Evolutionary conservation across 2,113 vertebrate species (phyloP), one percentile per base, ranked within the genome.

Genomic region (Upupa epops): DNA sequence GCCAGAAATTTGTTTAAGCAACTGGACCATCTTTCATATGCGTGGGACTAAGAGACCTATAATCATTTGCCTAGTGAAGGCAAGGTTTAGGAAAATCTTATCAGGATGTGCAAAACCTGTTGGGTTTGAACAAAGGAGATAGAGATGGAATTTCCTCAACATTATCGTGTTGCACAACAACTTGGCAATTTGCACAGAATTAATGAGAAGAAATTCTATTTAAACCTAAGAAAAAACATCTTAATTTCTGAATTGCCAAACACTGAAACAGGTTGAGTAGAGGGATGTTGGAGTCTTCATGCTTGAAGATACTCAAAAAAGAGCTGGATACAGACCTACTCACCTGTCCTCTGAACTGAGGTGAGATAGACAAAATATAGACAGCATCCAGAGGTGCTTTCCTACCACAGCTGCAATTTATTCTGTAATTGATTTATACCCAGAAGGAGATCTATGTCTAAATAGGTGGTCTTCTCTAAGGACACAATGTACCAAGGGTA

Each of bases 361-460:
- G 1, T 19, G 8, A 24, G 4, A 3, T 3, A 9, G 5, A 0
- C 7, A 63, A 12, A 75, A 42, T 20, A 42, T 13, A 37, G 25
- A 31, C 19, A 46, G 32, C 42, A 8, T 68, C 19, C 25, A 71
- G 54, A 79, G 5, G 2, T 48, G 25, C 19, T n/a, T 87, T 71
- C 11, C 25, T 7, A 52, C 3, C 11, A 63, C 4, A 48, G 2
- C 10, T 71, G 5, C 32, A 78, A 34, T 49, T 69, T 59, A 45
- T 68, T 64, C 40, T 72, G 17, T 64, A 65, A 48, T 0, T 52
- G 24, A 82, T 9, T 48, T 45, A 18, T 2, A 5, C 26, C 14
- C 32, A 34, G 74, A 40, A 73, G 18, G 8, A 82, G 3, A 4
- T 64, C 5, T 36, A 31, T 3, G 1, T 89, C 60, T 28, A 83